A percentile compares a stretch with the other conserved stretches of the same genome.
These are phyloP conservation scores for Hydrophis major DNA, from an alignment of 2,797 vertebrate species.

Conservation along the genomic window DNA sequence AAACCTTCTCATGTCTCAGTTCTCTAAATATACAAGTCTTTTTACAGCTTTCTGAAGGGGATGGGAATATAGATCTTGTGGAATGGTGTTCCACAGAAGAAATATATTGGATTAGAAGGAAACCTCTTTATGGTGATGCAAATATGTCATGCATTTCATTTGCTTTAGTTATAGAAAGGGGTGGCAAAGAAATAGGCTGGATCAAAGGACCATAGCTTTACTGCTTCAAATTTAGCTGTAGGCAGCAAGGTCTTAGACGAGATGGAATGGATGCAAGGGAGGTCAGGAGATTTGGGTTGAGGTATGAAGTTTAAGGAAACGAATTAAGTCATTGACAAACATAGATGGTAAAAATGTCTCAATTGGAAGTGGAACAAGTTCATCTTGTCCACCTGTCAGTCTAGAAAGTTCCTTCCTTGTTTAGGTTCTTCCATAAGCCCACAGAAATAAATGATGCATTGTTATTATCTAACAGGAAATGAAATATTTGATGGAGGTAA, in stretches of 20 bases:
- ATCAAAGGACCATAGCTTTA: background rate
- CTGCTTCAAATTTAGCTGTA: background rate
- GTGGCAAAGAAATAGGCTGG: background rate
- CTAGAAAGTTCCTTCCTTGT: background rate
- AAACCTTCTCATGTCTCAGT: background rate
- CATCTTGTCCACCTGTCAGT: background rate
- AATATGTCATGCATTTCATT: background rate
- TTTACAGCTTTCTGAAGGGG: background rate
- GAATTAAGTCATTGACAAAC: background rate
- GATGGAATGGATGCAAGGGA: background rate
- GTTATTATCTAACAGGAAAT: background rate
- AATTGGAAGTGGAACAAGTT: background rate
- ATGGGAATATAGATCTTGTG: background rate
- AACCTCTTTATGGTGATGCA: background rate
- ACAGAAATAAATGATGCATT: background rate
- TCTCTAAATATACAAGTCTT: background rate
- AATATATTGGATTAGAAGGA: background rate
- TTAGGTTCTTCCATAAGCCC: background rate
- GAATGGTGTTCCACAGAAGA: background rate
- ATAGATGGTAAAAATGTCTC: background rate
- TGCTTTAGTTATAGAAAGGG: background rate
- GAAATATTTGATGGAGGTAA: background rate
- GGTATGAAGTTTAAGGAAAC: background rate
- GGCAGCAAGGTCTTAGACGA: background rate
- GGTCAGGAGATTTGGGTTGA: background rate